Conservation (phyloP, 1,140 invertebrate genomes). For the Penaeus indicus region DNA sequence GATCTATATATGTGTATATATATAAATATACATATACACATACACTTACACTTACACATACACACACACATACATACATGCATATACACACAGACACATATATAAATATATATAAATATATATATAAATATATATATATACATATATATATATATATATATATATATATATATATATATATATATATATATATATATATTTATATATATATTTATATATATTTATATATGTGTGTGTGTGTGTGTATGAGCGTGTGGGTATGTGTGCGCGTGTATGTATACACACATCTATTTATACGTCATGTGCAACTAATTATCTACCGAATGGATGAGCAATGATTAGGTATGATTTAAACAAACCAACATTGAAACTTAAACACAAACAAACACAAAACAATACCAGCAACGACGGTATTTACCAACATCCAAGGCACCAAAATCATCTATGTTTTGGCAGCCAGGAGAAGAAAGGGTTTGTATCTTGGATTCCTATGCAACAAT, state of each 20-base stretch:
- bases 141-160: constrained; percentile 12
- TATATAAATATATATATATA: constrained; percentile 1
- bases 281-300: too few relatives aligned
- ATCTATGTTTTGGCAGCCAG: too few relatives aligned
- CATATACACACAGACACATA: not conserved
- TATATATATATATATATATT: constrained; percentile 5
- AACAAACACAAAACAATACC: too few relatives aligned
- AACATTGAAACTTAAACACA: too few relatives aligned
- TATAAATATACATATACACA: not conserved
- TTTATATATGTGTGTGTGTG: not conserved
- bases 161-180: constrained; percentile 28
- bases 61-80: not conserved
- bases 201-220: constrained; percentile 22
- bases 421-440: too few relatives aligned
- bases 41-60: not conserved
- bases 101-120: not conserved
- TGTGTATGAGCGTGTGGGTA: not conserved
- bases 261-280: not conserved
- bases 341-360: too few relatives aligned
- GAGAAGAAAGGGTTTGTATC: too few relatives aligned
- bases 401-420: too few relatives aligned
- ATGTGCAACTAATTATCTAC: too few relatives aligned
- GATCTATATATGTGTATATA: constrained; percentile 17
- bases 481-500: too few relatives aligned
- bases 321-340: too few relatives aligned